Percentiles rank a stretch among this genome's conserved stretches.
Evolutionary conservation across 2,888 invertebrate genomes (phyloP).

Genomic region (Tortricodes alternella): DNA sequence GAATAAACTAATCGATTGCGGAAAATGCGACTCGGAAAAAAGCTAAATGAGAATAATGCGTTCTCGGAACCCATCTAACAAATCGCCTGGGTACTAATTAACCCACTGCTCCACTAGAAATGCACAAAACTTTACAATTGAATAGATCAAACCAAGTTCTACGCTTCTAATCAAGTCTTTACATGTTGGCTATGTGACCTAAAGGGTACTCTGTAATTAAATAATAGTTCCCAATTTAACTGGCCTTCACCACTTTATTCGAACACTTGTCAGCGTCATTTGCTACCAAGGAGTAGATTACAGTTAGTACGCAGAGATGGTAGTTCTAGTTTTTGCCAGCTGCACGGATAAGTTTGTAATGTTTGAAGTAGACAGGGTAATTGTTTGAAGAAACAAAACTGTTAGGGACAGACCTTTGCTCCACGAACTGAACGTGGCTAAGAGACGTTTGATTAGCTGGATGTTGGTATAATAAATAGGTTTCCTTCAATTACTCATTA

Average conservation of each 20-base stretch:
- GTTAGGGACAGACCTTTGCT: constrained; percentile 3
- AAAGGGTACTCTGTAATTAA: constrained; percentile 20
- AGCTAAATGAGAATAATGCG: too few species aligned
- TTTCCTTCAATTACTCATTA: neutral
- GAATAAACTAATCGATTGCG: too few species aligned
- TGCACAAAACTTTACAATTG: neutral
- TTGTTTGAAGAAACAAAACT: constrained; percentile 26
- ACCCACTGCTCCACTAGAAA: too few species aligned
- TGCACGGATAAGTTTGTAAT: constrained; percentile 4
- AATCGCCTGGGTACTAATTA: too few species aligned
- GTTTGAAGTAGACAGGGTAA: constrained; percentile 12
- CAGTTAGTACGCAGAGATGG: neutral
- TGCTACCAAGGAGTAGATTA: neutral
- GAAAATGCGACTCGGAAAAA: too few species aligned
- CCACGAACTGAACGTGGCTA: neutral
- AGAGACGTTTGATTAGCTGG: neutral
- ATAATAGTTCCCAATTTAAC: constrained; percentile 18
- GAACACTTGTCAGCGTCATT: neutral
- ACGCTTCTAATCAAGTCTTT: constrained; percentile 2
- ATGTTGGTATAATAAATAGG: neutral
- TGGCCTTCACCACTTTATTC: neutral
- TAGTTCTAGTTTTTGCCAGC: constrained; percentile 1
- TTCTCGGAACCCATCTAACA: too few species aligned
- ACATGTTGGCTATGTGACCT: constrained; percentile 8
- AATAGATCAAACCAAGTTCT: neutral